These are phyloP conservation scores for Gila robusta DNA, from an alignment of 2,797 vertebrate species.

Conservation along the genomic window DNA sequence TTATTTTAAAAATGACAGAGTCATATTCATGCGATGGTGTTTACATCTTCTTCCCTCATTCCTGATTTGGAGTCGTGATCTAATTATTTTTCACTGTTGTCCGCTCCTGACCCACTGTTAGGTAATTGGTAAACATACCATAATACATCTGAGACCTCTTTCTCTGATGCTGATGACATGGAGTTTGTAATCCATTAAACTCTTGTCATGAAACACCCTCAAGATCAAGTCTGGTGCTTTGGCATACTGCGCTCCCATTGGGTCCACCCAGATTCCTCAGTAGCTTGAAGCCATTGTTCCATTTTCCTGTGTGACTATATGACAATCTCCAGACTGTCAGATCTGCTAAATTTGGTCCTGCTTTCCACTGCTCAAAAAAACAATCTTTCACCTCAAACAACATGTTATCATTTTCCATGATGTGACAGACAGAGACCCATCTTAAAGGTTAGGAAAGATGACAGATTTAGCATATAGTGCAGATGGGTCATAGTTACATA, in stretches of 20 bases:
- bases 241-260: background rate
- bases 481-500: background rate
- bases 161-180: slow-evolving; percentile 32
- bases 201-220: slow-evolving; percentile 29
- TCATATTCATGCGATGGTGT: background rate
- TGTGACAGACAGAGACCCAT: slow-evolving; percentile 7
- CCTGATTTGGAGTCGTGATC: background rate
- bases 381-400: slow-evolving; percentile 46
- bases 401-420: slow-evolving; percentile 61
- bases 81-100: background rate
- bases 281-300: slow-evolving; percentile 47
- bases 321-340: slow-evolving; percentile 59
- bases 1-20: background rate
- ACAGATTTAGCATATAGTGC: background rate
- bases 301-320: slow-evolving; percentile 53
- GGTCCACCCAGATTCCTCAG: slow-evolving; percentile 55
- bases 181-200: slow-evolving; percentile 18
- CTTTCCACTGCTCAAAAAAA: slow-evolving; percentile 49
- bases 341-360: slow-evolving; percentile 61
- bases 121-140: slow-evolving; percentile 19
- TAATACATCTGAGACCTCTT: slow-evolving; percentile 9
- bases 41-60: background rate
- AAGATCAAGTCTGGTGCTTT: slow-evolving; percentile 8
- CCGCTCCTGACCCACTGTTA: slow-evolving; percentile 4
- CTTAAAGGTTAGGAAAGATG: slow-evolving; percentile 12